Percentiles rank a stretch among this genome's conserved stretches.
These are phyloP conservation scores for Morpho helenor DNA, from an alignment of 2,888 invertebrate genomes.

Conservation along the genomic window DNA sequence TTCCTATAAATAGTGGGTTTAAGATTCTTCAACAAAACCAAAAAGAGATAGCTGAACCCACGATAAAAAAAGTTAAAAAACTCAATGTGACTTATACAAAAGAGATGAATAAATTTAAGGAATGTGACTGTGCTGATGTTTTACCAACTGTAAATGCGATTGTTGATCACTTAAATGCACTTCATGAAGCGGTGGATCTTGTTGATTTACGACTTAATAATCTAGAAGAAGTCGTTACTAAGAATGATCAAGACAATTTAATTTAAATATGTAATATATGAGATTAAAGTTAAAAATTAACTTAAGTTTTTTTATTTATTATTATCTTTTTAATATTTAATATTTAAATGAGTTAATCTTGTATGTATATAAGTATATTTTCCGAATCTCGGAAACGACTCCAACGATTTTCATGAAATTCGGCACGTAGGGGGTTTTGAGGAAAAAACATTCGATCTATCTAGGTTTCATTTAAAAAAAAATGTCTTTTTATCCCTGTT, in stretches of 20 bases:
- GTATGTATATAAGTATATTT: too few relatives aligned
- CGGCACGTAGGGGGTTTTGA: too few relatives aligned
- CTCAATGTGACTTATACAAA: constrained; percentile 39
- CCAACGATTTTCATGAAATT: too few relatives aligned
- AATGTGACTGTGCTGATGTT: constrained; percentile 67
- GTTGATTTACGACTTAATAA: constrained; percentile 75
- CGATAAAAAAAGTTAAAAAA: constrained; percentile 42
- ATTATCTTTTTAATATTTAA: too few relatives aligned
- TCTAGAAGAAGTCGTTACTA: constrained; percentile 60
- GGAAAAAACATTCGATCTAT: too few relatives aligned
- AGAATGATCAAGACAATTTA: constrained; percentile 9
- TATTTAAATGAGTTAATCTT: too few relatives aligned
- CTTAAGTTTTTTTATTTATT: too few relatives aligned
- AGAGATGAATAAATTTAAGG: constrained; percentile 39
- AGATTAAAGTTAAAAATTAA: too few relatives aligned
- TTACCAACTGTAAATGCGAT: constrained; percentile 73
- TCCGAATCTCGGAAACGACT: too few relatives aligned
- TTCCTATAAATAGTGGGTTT: constrained; percentile 66
- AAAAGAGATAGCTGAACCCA: constrained; percentile 38
- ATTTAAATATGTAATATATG: background rate
- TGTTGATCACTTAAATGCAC: constrained; percentile 75
- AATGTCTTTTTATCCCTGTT: too few relatives aligned
- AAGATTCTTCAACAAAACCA: constrained; percentile 51
- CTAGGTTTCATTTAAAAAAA: too few relatives aligned
- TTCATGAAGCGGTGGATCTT: constrained; percentile 76